Evolutionary conservation across 92 coral and sea anemone genomes (phyloP).

Genomic region (Zoanthus gigantus): DNA sequence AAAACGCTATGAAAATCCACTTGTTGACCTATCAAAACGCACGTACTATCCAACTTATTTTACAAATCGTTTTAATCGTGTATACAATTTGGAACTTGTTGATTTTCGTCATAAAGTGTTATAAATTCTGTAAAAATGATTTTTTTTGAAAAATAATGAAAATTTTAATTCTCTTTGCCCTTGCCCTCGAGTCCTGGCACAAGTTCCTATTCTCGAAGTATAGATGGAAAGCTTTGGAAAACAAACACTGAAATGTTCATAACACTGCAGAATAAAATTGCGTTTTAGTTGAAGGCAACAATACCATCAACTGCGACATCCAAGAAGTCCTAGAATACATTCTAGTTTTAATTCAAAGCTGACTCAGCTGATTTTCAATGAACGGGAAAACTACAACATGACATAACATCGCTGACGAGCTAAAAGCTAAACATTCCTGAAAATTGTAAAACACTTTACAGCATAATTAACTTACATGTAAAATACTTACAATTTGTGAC

Average conservation of each 20-base stretch:
- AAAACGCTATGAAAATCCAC: too few relatives aligned
- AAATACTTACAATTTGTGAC: slow-evolving; percentile 25
- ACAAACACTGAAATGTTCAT: too few relatives aligned
- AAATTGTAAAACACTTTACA: not conserved
- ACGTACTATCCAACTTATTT: too few relatives aligned
- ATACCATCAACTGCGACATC: not conserved
- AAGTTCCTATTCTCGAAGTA: too few relatives aligned
- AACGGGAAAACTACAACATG: not conserved
- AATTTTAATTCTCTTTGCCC: too few relatives aligned
- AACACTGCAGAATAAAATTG: not conserved
- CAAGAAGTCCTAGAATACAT: not conserved
- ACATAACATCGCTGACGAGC: not conserved
- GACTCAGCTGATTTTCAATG: slow-evolving; percentile 18
- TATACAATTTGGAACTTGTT: too few relatives aligned
- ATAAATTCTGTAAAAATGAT: too few relatives aligned
- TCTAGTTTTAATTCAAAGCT: not conserved
- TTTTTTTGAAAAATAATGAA: too few relatives aligned
- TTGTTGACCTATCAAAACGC: too few relatives aligned
- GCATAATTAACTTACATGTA: not conserved
- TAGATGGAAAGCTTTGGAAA: not conserved
- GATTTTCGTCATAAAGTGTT: too few relatives aligned
- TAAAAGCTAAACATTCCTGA: not conserved
- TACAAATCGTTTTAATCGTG: too few relatives aligned
- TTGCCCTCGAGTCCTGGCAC: too few relatives aligned
- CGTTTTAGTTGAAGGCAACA: not conserved